Percentiles rank a stretch among this genome's conserved stretches.
phyloP scores from a whole-genome alignment of 2,888 invertebrate species.

The Parthenolecanium corni region DNA sequence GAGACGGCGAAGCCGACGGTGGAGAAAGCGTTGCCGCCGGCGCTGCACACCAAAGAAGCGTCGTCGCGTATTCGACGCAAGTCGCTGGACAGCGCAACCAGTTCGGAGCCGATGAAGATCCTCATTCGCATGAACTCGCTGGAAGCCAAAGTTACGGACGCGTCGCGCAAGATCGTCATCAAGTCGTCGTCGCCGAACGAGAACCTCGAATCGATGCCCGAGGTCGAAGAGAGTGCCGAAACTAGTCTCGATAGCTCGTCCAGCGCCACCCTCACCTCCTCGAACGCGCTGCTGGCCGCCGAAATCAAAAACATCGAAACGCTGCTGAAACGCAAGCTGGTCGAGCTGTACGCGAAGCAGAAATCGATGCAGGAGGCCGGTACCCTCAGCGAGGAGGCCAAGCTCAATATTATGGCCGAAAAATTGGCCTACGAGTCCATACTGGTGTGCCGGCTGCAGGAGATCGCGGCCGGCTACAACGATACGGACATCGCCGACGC shows the following conservation, averaged over 20 bases:
- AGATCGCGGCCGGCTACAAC: conserved; percentile 50
- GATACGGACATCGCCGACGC: conserved; percentile 48
- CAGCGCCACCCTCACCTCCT: neutral
- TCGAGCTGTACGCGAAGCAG: conserved; percentile 55
- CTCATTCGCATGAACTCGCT: conserved; percentile 61
- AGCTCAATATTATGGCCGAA: conserved; percentile 61
- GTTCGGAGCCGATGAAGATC: conserved; percentile 68
- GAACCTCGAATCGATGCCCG: conserved; percentile 15
- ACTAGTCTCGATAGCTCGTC: conserved; percentile 9
- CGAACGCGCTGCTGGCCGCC: conserved; percentile 32
- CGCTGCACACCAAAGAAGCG: conserved; percentile 41
- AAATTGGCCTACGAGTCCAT: conserved; percentile 70
- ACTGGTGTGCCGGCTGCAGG: conserved; percentile 54
- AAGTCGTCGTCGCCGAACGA: conserved; percentile 15
- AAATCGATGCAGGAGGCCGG: conserved; percentile 53
- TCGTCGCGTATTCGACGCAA: conserved; percentile 50
- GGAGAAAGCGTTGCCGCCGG: conserved; percentile 38
- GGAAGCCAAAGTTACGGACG: conserved; percentile 63
- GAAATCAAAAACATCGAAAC: conserved; percentile 46
- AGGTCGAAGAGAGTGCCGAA: conserved; percentile 32
- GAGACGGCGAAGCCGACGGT: neutral
- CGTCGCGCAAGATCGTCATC: conserved; percentile 38
- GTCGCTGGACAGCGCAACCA: conserved; percentile 57
- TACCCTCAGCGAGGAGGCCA: conserved; percentile 54
- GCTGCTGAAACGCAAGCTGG: conserved; percentile 55